Base-by-base conservation (phyloP, 2,113 vertebrate genomes). In the Arizona elegans region DNA sequence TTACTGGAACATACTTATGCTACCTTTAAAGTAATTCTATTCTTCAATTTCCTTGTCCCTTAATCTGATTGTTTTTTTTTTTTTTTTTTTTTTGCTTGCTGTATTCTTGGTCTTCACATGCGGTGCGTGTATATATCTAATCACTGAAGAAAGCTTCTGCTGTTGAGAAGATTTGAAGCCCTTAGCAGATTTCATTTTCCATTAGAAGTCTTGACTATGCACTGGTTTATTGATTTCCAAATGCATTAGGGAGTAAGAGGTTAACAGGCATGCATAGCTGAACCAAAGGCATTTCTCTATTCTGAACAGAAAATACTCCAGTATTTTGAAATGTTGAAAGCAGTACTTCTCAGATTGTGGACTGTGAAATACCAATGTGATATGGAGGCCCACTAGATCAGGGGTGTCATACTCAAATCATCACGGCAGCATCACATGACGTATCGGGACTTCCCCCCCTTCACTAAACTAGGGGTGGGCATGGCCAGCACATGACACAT, bases 21-120 rank as follows among this genome's bases (percentile, higher is more conserved):
- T 33, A 90, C 62, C 56, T 93, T 92, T 29, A 94, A 96, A 94
- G 52, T 95, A 94, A 96, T 92, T 92, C 70, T 58, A 92, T 94
- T 88, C 19, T 26, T 54, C 38, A n/a, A 52, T 94, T 93, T 92
- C 81, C 53, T 75, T 90, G 52, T 87, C 6, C 62, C 58, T 91
- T 95, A 93, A 94, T 91, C 55, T 92, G 26, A 91, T 88, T 91
- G 95, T 88, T 52, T 33, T 87, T 58, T 56, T 15, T 90, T 54
- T 58, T 56, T 15, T 90, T 54, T 93, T 85, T 5, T 59, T 86
- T 4, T 29, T 75, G 26, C 47, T 70, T 11, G 15, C 47, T 88
- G 47, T 92, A 50, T 26, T 58, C 50, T 10, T 91, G 85, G 10
- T 65, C 89, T 85, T 59, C 43, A 94, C 93, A 93, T 89, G 47